Percentiles rank a stretch among this genome's conserved stretches.
Conservation (phyloP, 2,797 vertebrate genomes). For the Siniperca scherzeri region DNA sequence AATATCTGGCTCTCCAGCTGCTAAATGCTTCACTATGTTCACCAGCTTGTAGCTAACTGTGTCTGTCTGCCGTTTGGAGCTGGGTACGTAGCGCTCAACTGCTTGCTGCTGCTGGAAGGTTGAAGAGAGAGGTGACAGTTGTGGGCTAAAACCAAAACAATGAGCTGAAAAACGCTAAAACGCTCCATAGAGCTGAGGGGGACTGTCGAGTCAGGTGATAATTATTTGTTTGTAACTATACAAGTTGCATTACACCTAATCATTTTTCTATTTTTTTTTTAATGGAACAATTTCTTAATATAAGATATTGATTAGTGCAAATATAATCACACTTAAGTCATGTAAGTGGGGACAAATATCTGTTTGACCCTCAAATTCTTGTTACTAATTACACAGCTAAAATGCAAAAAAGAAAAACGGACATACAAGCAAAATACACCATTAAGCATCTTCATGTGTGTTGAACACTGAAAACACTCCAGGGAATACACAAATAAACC, state of each 20-base stretch:
- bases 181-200: too few relatives aligned
- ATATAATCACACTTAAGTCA: not conserved
- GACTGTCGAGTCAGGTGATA: not conserved
- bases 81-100: too few relatives aligned
- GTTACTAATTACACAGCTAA: not conserved
- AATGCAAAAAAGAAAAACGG: conserved; percentile 1
- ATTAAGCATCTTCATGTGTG: not conserved
- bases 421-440: not conserved
- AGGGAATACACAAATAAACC: conserved; percentile 7
- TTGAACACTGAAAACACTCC: not conserved
- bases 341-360: not conserved
- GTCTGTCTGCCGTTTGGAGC: too few relatives aligned
- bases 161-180: too few relatives aligned
- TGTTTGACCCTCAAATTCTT: not conserved
- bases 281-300: not conserved
- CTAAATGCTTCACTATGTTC: too few relatives aligned
- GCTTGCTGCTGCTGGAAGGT: too few relatives aligned
- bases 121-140: too few relatives aligned
- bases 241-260: not conserved
- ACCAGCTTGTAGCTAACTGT: too few relatives aligned
- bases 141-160: too few relatives aligned
- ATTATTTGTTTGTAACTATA: not conserved
- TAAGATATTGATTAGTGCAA: not conserved
- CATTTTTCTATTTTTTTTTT: not conserved
- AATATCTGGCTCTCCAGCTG: too few relatives aligned